A percentile compares a stretch with the other conserved stretches of the same genome.
Evolutionary conservation across 2,113 vertebrate genomes (phyloP).

Genomic region (Stigmatopora nigra): DNA sequence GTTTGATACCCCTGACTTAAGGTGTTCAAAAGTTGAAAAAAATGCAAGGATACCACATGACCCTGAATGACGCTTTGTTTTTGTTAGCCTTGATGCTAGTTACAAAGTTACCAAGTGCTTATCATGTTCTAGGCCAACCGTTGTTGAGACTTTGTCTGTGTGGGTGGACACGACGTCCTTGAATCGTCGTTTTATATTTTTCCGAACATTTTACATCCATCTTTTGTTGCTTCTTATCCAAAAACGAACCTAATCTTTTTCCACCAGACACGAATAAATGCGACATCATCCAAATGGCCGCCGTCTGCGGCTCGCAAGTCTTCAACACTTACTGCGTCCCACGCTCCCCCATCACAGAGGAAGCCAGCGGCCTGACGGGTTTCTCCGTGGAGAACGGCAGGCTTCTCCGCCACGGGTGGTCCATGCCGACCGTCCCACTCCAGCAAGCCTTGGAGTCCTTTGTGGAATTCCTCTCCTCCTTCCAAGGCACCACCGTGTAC

Average conservation of each 20-base stretch:
- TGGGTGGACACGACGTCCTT: background rate
- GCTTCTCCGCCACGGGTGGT: background rate
- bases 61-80: background rate
- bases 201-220: background rate
- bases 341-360: background rate
- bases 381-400: background rate
- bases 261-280: constrained; percentile 38
- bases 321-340: constrained; percentile 60
- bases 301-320: constrained; percentile 32
- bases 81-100: background rate
- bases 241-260: background rate
- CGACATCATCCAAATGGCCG: constrained; percentile 63
- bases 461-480: constrained; percentile 50
- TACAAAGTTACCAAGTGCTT: background rate
- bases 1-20: too few species aligned
- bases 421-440: constrained; percentile 27
- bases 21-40: background rate
- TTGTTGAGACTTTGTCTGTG: background rate
- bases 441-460: constrained; percentile 38
- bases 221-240: background rate
- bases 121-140: background rate
- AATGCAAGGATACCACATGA: background rate
- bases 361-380: constrained; percentile 46
- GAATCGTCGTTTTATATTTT: background rate
- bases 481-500: constrained; percentile 50